These are phyloP conservation scores for Caenorhabditis sp. DNA, from an alignment of 2,888 invertebrate genomes.

Conservation along the genomic window DNA sequence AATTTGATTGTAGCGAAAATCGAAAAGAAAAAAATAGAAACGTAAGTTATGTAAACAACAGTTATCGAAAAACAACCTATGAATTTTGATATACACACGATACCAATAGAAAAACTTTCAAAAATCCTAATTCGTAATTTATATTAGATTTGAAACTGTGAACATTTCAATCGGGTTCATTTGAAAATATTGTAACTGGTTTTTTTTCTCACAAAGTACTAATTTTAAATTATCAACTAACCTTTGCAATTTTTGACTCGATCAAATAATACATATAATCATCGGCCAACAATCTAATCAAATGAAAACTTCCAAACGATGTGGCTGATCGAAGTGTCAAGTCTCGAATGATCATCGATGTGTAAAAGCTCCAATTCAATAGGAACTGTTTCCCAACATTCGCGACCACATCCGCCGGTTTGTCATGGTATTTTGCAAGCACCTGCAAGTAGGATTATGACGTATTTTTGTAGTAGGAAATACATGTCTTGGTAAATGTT, in stretches of 20 bases:
- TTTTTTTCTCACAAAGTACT: background rate
- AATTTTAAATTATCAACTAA: constrained; percentile 1
- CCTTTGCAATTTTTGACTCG: constrained; percentile 75
- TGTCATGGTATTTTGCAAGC: constrained; percentile 84
- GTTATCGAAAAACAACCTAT: too few relatives aligned
- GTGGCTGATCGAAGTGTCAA: constrained; percentile 93
- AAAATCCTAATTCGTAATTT: too few relatives aligned
- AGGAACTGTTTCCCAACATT: constrained; percentile 89
- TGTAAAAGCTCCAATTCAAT: constrained; percentile 98
- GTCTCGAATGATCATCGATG: constrained; percentile 94
- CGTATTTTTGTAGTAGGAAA: too few relatives aligned
- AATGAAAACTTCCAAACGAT: constrained; percentile 97
- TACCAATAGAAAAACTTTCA: too few relatives aligned
- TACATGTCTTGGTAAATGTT: background rate
- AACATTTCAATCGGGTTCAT: too few relatives aligned
- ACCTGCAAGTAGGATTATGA: constrained; percentile 73
- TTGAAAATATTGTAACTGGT: background rate
- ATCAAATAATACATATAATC: constrained; percentile 99
- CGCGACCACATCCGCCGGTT: constrained; percentile 77
- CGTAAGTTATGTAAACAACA: too few relatives aligned
- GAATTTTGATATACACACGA: too few relatives aligned
- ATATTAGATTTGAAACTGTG: too few relatives aligned
- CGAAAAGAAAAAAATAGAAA: too few relatives aligned
- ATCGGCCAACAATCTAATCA: constrained; percentile 94
- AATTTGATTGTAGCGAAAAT: too few relatives aligned